Evolutionary conservation across 2,113 vertebrate genomes (phyloP), one percentile per base, ranked within the genome.

Genomic region (Halcyon malimbica): DNA sequence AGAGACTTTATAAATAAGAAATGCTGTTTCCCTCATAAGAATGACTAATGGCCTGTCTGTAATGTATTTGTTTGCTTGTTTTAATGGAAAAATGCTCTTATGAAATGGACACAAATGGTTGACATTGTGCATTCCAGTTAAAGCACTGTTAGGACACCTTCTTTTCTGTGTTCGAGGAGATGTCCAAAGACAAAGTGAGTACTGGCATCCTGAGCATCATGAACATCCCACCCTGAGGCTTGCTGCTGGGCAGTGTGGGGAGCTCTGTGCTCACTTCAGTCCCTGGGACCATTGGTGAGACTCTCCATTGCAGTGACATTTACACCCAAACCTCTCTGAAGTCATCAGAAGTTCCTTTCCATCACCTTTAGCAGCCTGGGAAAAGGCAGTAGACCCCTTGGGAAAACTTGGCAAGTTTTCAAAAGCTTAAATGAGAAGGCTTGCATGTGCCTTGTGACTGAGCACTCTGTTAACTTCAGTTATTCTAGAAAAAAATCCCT

Each of bases 291-390:
- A 35, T 16, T 1, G 1, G 8, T 60, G 35, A 87, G 13, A 51
- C 5, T 67, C 33, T 81, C 14, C 14, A 20, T 0, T 0, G 23
- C 21, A 70, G 64, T 16, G 24, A 25, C 17, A 7, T 37, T 86
- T 13, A 18, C 26, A 60, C 7, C 2, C 6, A 44, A 37, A 69
- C 15, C 7, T 26, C 53, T 54, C 16, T 62, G 18, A 79, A 65
- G 29, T 54, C 53, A 84, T 31, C 7, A 42, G 35, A 11, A 64
- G 13, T 75, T 56, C 16, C 21, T 65, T 79, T 64, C 41, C 14
- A 35, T 35, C 16, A 62, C 8, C 24, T 71, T 69, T 24, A 65
- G 14, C 2, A 2, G 5, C 19, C 26, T 77, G 23, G 21, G 14
- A 79, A 65, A 67, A 56, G 29, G 35, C 25, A 51, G 24, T 15